A percentile compares a stretch with the other conserved stretches of the same genome.
Evolutionary conservation across 2,888 invertebrate species (phyloP).

Genomic region (Cheilosia vulpina): DNA sequence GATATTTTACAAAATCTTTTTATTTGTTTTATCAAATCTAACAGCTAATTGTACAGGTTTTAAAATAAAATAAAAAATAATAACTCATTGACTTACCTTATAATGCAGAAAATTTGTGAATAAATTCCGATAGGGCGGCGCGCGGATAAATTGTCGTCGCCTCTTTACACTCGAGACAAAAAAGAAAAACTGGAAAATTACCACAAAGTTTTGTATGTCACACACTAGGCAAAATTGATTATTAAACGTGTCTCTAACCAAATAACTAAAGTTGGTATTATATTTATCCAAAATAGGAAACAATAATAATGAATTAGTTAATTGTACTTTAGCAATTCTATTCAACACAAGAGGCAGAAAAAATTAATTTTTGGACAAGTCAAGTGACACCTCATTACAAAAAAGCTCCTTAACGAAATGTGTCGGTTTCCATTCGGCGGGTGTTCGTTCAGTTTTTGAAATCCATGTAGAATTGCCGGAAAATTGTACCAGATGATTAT

Average conservation of each 20-base stretch:
- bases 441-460: slow-evolving; percentile 66
- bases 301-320: slow-evolving; percentile 36
- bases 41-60: slow-evolving; percentile 3
- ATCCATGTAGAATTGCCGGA: slow-evolving; percentile 50
- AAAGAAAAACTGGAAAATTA: slow-evolving; percentile 65
- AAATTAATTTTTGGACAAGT: slow-evolving; percentile 70
- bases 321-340: slow-evolving; percentile 52
- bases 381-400: slow-evolving; percentile 75
- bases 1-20: slow-evolving; percentile 40
- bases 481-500: slow-evolving; percentile 44
- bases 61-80: neutral
- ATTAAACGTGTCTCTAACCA: slow-evolving; percentile 1
- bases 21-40: slow-evolving; percentile 17
- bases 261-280: slow-evolving; percentile 8
- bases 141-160: slow-evolving; percentile 61
- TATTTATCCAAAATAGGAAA: slow-evolving; percentile 30
- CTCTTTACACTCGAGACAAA: slow-evolving; percentile 58
- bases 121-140: slow-evolving; percentile 65
- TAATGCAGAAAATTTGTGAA: slow-evolving; percentile 29
- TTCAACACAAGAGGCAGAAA: slow-evolving; percentile 63
- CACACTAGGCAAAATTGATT: slow-evolving; percentile 23
- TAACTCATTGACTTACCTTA: slow-evolving; percentile 55
- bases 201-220: slow-evolving; percentile 53
- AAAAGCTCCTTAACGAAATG: slow-evolving; percentile 72
- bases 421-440: slow-evolving; percentile 66